phyloP scores from a whole-genome alignment of 1,140 invertebrate genomes.

The Pseudomyrmex gracilis region DNA sequence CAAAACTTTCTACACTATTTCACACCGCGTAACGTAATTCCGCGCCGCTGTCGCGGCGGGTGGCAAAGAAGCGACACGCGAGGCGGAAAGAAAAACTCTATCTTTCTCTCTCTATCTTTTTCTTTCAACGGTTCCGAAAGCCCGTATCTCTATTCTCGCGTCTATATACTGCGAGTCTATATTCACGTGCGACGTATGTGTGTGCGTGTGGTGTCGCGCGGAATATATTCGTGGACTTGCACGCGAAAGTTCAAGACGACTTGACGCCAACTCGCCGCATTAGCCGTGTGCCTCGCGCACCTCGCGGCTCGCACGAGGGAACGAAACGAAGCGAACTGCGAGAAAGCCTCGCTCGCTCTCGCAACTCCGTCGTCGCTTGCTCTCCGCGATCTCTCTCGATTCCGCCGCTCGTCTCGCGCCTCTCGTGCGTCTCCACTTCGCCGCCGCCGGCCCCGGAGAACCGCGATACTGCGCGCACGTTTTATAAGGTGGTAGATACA shows the following conservation, averaged over 20 bases:
- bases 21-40: constrained; percentile 34
- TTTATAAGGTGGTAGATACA: constrained; percentile 50
- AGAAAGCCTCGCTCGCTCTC: constrained; percentile 36
- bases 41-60: background rate
- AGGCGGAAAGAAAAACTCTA: background rate
- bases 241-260: background rate
- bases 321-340: constrained; percentile 44
- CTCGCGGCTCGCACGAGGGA: constrained; percentile 8
- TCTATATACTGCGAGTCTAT: too few relatives aligned
- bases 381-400: background rate
- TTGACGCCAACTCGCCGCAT: constrained; percentile 32
- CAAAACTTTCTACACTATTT: constrained; percentile 72
- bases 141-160: background rate
- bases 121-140: background rate
- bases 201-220: background rate
- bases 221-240: background rate
- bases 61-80: background rate
- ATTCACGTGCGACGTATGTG: background rate
- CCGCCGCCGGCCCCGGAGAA: constrained; percentile 19
- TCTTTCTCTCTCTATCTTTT: too few relatives aligned
- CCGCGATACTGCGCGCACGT: constrained; percentile 47
- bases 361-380: background rate
- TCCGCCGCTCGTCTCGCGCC: constrained; percentile 11
- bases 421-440: constrained; percentile 1
- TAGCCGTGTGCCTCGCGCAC: background rate